Conservation (phyloP, 2,888 invertebrate species). For the Sympetrum striolatum region DNA sequence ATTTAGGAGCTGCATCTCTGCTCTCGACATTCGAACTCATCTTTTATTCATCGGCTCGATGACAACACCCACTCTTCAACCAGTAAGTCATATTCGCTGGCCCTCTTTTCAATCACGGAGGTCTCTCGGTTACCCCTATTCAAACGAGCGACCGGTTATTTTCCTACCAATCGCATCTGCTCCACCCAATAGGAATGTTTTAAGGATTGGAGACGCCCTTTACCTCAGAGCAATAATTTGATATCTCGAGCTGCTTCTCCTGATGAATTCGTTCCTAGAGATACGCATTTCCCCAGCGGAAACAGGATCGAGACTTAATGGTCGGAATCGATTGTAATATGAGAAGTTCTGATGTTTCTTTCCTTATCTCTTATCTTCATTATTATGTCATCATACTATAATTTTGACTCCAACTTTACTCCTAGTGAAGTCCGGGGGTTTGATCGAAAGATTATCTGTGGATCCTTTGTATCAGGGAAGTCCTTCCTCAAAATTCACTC, state of each 20-base stretch:
- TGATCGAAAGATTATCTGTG: no score
- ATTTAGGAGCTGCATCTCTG: background rate
- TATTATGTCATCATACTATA: no score
- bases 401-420: background rate
- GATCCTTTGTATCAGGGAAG: no score
- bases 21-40: conserved; percentile 2
- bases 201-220: background rate
- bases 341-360: no score
- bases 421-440: background rate
- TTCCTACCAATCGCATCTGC: background rate
- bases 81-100: conserved; percentile 7
- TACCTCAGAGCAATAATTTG: conserved; percentile 28
- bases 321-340: no score
- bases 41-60: conserved; percentile 21
- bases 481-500: no score
- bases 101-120: conserved; percentile 12
- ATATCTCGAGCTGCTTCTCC: background rate
- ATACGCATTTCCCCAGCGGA: no score
- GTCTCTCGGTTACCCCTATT: background rate
- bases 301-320: no score
- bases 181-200: background rate
- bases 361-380: no score
- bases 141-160: background rate
- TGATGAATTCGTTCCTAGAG: conserved; percentile 5
- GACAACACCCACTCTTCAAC: background rate